phyloP scores from a whole-genome alignment of 2,797 vertebrate species.

The Aldrovandia affinis region DNA sequence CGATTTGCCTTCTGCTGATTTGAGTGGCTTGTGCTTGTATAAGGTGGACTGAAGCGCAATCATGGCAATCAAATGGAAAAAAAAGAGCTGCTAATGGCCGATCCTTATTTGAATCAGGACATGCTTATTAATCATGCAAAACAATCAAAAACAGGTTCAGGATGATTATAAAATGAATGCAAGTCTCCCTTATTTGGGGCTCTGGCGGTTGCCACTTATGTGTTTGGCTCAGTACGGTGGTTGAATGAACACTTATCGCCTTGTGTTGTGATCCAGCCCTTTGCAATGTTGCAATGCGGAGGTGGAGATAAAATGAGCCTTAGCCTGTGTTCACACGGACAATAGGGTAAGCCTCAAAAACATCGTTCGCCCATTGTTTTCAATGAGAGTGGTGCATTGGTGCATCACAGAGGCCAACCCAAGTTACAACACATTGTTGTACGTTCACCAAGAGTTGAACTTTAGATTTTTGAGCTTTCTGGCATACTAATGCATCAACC shows the following conservation, averaged over 20 bases:
- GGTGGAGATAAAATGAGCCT: background rate
- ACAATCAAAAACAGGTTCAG: background rate
- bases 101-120: constrained; percentile 5
- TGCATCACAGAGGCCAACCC: no score
- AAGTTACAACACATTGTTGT: no score
- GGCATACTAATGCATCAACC: no score
- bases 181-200: background rate
- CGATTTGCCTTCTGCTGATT: background rate
- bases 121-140: constrained; percentile 5
- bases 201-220: background rate
- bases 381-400: no score
- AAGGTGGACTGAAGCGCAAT: background rate
- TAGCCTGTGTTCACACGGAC: no score
- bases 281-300: background rate
- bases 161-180: background rate
- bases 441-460: no score
- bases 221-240: background rate
- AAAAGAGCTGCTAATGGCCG: background rate
- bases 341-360: no score
- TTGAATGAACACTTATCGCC: background rate
- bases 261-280: background rate
- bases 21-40: background rate
- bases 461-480: no score
- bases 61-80: background rate
- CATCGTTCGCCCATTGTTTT: no score